Conservation (phyloP, 2,888 invertebrate species). For the Drosophila maculinotata region DNA sequence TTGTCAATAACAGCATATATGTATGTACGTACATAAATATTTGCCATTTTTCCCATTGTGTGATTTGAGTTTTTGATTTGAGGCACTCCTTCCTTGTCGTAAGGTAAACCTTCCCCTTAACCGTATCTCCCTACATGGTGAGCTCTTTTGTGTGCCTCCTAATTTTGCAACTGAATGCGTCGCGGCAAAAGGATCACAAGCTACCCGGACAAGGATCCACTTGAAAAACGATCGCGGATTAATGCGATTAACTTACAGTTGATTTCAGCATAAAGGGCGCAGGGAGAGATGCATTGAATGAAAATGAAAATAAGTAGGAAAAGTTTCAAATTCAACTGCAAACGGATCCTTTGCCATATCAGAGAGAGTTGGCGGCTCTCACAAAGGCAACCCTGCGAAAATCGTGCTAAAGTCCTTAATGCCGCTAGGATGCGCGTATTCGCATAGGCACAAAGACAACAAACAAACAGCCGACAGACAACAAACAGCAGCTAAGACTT, state of each 20-base stretch:
- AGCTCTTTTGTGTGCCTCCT: conserved; percentile 45
- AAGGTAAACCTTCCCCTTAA: conserved; percentile 16
- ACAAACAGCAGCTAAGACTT: conserved; percentile 72
- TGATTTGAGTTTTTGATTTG: conserved; percentile 18
- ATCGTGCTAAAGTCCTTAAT: conserved; percentile 81
- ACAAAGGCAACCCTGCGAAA: conserved; percentile 57
- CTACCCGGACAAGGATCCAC: conserved; percentile 40
- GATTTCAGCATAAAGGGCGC: conserved; percentile 66
- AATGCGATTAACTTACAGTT: conserved; percentile 83
- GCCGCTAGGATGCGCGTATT: conserved; percentile 69
- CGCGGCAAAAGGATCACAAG: conserved; percentile 48
- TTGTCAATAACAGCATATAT: too few species aligned
- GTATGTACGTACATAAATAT: neutral
- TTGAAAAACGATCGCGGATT: conserved; percentile 81
- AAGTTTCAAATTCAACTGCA: conserved; percentile 70
- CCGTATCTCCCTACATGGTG: conserved; percentile 3
- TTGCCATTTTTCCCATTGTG: neutral
- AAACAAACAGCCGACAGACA: conserved; percentile 67
- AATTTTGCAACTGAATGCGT: conserved; percentile 63
- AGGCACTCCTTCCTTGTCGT: neutral
- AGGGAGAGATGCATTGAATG: conserved; percentile 35
- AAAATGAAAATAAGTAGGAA: conserved; percentile 43
- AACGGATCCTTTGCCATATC: conserved; percentile 43
- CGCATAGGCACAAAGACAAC: conserved; percentile 58
- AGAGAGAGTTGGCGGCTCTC: conserved; percentile 23